Evolutionary conservation across 2,113 vertebrate genomes (phyloP).

Genomic region (Pachycephala philippinensis): DNA sequence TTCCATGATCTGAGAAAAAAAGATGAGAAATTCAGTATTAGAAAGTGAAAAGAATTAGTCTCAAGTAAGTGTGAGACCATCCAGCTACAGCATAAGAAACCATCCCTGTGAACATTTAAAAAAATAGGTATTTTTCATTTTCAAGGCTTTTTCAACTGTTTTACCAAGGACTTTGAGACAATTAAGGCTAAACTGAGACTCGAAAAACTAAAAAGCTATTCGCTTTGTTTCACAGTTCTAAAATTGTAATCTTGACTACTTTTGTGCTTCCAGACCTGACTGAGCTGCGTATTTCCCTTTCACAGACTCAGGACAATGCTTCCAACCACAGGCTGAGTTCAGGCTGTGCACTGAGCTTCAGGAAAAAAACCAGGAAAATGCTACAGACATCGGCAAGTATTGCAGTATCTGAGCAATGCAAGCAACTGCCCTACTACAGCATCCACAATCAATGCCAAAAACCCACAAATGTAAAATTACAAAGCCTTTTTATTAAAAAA

Average conservation of each 20-base stretch:
- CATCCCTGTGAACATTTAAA: background rate
- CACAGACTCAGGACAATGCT: background rate
- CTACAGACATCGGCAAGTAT: background rate
- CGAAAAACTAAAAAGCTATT: background rate
- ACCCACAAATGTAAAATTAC: background rate
- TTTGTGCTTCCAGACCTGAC: background rate
- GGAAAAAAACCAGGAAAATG: background rate
- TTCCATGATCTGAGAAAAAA: background rate
- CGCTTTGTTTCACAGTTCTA: background rate
- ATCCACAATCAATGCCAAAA: background rate
- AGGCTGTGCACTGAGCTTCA: background rate
- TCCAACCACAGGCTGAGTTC: background rate
- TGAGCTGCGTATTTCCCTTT: background rate
- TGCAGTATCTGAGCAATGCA: background rate
- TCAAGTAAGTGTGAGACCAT: background rate
- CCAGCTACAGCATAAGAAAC: background rate
- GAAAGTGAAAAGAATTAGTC: background rate
- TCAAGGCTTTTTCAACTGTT: background rate
- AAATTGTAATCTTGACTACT: background rate
- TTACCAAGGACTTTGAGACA: background rate
- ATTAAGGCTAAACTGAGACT: background rate
- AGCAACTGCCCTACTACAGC: background rate
- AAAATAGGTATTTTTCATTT: background rate
- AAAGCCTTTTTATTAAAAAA: background rate
- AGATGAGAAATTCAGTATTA: background rate